These are phyloP conservation scores for Novumbra hubbsi DNA, from an alignment of 2,797 vertebrate genomes.

Conservation along the genomic window DNA sequence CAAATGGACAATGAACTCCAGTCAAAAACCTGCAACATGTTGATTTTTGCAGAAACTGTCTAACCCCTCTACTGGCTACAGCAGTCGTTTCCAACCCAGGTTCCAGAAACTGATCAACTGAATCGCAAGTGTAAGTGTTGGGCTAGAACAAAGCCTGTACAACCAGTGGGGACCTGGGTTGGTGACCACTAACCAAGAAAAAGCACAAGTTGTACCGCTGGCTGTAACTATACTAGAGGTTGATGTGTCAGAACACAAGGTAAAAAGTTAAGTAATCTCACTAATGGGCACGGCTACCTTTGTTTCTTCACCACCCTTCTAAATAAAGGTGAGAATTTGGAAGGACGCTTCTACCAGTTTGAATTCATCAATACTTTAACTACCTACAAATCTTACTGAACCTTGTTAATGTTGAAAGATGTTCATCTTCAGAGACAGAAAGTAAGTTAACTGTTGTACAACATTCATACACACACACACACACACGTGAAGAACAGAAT, in stretches of 20 bases:
- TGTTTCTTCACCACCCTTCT: conserved; percentile 12
- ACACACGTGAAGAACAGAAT: conserved; percentile 20
- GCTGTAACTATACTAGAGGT: conserved; percentile 50
- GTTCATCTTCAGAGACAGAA: conserved; percentile 21
- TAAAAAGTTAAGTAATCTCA: conserved; percentile 61
- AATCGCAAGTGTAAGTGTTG: neutral
- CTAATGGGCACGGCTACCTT: conserved; percentile 28
- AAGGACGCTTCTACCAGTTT: conserved; percentile 2
- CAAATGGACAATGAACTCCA: conserved; percentile 54
- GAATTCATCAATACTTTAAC: neutral
- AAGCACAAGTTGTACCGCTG: neutral
- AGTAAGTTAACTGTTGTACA: conserved; percentile 34
- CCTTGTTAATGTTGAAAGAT: conserved; percentile 25
- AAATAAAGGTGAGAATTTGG: neutral
- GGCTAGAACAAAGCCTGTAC: neutral
- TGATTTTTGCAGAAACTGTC: conserved; percentile 38
- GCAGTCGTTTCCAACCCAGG: neutral
- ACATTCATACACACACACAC: conserved; percentile 33
- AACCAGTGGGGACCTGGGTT: neutral
- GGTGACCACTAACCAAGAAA: neutral
- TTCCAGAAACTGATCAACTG: neutral
- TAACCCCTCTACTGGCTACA: conserved; percentile 11
- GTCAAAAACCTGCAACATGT: conserved; percentile 48
- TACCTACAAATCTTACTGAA: neutral
- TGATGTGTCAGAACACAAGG: conserved; percentile 62